These are phyloP conservation scores for Pangasianodon hypophthalmus DNA, from an alignment of 2,113 vertebrate species.

Conservation along the genomic window DNA sequence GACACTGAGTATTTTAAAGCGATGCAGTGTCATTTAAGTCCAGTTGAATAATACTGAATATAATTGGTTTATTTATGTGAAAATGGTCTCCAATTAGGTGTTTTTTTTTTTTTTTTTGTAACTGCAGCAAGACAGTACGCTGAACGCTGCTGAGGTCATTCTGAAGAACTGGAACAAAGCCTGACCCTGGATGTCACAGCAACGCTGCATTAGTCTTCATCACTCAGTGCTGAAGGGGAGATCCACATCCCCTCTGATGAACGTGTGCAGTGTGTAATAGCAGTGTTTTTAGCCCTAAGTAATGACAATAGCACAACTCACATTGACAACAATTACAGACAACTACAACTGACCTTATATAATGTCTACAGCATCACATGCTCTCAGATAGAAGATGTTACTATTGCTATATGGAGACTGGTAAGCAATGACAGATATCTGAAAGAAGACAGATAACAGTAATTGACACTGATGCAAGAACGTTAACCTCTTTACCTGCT, in stretches of 20 bases:
- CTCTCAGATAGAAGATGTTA: neutral
- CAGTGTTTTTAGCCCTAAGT: neutral
- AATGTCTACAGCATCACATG: neutral
- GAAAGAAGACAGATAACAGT: neutral
- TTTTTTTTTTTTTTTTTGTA: neutral
- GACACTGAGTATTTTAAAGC: neutral
- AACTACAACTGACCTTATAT: neutral
- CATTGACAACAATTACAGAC: neutral
- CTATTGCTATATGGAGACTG: neutral
- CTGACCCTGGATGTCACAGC: constrained; percentile 11
- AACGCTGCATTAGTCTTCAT: neutral
- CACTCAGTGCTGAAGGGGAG: neutral
- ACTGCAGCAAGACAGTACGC: constrained; percentile 87
- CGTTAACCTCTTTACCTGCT: neutral
- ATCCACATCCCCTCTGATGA: neutral
- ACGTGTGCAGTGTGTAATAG: neutral
- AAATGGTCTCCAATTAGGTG: neutral
- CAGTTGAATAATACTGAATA: neutral
- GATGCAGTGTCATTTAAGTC: neutral
- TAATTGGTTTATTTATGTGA: neutral
- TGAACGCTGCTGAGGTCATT: constrained; percentile 86
- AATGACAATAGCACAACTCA: neutral
- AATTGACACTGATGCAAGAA: neutral
- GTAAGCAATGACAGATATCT: too few relatives aligned
- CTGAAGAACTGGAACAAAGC: constrained; percentile 84